Base-by-base conservation (phyloP, 2,888 invertebrate species). In the Diloba caeruleocephala region DNA sequence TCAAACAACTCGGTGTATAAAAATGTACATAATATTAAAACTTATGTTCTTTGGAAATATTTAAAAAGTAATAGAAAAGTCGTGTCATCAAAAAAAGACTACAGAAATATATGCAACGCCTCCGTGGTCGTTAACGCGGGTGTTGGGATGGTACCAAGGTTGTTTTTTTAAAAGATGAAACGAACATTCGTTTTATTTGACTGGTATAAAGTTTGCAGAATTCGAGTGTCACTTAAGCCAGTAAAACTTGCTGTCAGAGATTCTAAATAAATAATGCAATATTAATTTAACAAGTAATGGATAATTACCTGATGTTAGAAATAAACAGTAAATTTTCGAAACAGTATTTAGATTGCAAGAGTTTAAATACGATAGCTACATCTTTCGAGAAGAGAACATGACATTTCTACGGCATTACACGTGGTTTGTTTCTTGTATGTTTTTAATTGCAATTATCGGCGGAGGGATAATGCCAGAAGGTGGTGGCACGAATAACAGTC, bases 41-140 rank as follows among this genome's bases (percentile, higher is more conserved):
- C 34, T 51, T 57, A 61, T 57, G 52, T 70, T 57, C 45, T 65
- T 55, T 31, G 49, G 53, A 51, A 51, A 54, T 45, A 62, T 71
- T 70, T 62, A 34, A 32, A 60, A 60, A 44, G 67, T 78, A 75
- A 71, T 71, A 74, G 64, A 74, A 68, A 65, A 62, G 13, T 62
- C 29, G 29, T 70, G 72, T 76, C 70, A 54, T 72, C 60, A 64
- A 71, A 75, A 71, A 59, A 58, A 49, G 76, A 76, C 58, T 63
- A 72, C 42, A 68, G 63, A 77, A 74, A 73, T 76, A 78, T 68
- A 73, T 64, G 68, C 71, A 63, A 53, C 76, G 69, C 71, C 72
- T 69, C 75, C 71, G 59, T 66, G 56, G 55, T 79, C 73, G 71
- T 76, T 74, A 74, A 75, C 58, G 53, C 53, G 62, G 64, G 61